Evolutionary conservation across 2,888 invertebrate species (phyloP), one percentile per base, ranked within the genome.

Genomic region (Diabrotica balteata): DNA sequence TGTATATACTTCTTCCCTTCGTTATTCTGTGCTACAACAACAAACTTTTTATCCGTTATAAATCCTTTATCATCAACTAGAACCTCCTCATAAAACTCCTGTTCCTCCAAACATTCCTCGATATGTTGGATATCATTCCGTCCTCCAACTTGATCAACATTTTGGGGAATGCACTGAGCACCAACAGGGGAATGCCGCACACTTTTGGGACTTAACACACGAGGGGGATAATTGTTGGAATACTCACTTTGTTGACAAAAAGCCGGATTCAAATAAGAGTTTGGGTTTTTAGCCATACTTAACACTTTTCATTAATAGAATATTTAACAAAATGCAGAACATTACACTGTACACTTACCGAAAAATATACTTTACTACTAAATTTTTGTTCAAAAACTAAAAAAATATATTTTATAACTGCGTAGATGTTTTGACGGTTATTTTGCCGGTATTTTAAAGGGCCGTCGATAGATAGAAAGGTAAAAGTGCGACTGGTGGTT

Each of bases 231-330:
- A 70, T 77, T 73, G 83, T 80, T 84, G 73, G 86, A 86, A 74
- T 86, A 90, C 79, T 93, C 93, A 80, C 93, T 93, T 83, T 92
- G 90, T 44, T 90, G 89, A 80, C 92, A 92, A 80, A 93, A 93
- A 0, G 93, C 93, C 63, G 93, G 93, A 80, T 93, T 93, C 7
- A 91, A 90, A 78, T 93, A 93, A 76, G 91, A 91, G 82, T 90
- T 87, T 55, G 76, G 72, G 44, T 77, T 70, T 9, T 63, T 72
- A 47, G 77, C 77, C 80, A 80, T 80, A 57, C 32, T 32, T 32
- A 32, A 32, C 32, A 32, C 32, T 32, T 32, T 32, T 32, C 32
- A 32, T 5, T 2, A 32, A 32, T 4, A 32, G 5, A 32, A 32
- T 5, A 32, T 2, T 32, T 5, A 32, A 4, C 32, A 32, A 32